Evolutionary conservation across 2,113 vertebrate genomes (phyloP), one percentile per base, ranked within the genome.

Genomic region (Datnioides undecimradiatus): DNA sequence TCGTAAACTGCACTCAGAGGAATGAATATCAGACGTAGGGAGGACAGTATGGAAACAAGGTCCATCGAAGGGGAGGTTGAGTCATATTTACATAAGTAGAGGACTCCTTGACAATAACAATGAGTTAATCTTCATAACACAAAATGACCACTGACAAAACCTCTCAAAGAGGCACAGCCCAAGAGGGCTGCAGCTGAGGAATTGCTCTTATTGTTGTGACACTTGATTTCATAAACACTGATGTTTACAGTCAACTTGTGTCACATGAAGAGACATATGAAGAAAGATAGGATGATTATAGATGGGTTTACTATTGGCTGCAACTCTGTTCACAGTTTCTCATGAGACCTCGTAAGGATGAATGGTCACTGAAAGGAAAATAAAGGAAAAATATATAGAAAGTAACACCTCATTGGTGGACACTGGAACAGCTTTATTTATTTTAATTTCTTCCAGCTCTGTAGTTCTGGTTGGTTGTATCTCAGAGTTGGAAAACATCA

Each of bases 1-100:
- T 73, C 86, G 76, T 80, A 80, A 85, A 85, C 55, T 43, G 73
- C 58, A 73, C 75, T 76, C 70, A 58, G 73, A 70, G 73, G 55
- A 83, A n/a, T n/a, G n/a, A 74, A 80, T 70, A 66, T 43, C 21
- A 16, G 69, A 71, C 49, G 63, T 60, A 48, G 8, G 60, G 45
- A 74, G 46, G 62, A 76, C 54, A 64, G n/a, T n/a, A 45, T 31
- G 31, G 68, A 73, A 46, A 49, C n/a, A 21, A 36, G 31, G 52
- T 78, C 29, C 31, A 67, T 71, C 16, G 17, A 5, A 3, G 34
- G 51, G 23, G 59, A 57, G 29, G 19, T 23, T 46, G 54, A 48
- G 29, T 77, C 21, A 60, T 27, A 68, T 59, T 68, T 52, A 67
- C 9, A 49, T 23, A 62, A 59, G 19, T 27, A 29, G 21, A 82